Evolutionary conservation across 2,797 vertebrate species (phyloP).

Genomic region (Pseudochirops cupreus): DNA sequence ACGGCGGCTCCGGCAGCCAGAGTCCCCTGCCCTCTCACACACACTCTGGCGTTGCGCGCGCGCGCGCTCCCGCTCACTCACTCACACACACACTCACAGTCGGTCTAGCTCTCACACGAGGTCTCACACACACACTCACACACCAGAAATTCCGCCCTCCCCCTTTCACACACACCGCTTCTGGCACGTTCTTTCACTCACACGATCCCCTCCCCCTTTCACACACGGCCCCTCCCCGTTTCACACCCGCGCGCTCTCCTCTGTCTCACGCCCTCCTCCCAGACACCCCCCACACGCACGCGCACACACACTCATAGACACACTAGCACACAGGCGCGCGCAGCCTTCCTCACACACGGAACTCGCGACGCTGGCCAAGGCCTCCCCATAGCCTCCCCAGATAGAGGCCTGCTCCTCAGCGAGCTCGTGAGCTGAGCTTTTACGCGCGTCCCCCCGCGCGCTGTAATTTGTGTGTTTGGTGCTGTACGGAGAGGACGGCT

Average conservation of each 20-base stretch:
- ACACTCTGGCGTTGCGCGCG: conserved; percentile 49
- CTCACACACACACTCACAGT: not conserved
- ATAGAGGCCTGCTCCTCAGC: not conserved
- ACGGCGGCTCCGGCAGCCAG: conserved; percentile 64
- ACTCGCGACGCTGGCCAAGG: conserved; percentile 42
- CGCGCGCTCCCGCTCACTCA: not conserved
- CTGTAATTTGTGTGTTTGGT: not conserved
- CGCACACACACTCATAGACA: not conserved
- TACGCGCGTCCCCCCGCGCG: conserved; percentile 22
- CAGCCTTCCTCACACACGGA: conserved; percentile 3
- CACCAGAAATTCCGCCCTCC: not conserved
- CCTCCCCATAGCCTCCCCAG: conserved; percentile 41
- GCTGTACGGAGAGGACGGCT: no score
- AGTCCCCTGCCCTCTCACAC: conserved; percentile 61
- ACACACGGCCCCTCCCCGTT: not conserved
- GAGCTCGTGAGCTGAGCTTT: not conserved
- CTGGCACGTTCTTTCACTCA: conserved; percentile 27
- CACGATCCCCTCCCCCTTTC: conserved; percentile 13
- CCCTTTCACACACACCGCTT: conserved; percentile 3
- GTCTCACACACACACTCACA: not conserved
- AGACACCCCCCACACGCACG: no score
- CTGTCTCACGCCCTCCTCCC: conserved; percentile 48
- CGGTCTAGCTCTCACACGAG: conserved; percentile 21
- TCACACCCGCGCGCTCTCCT: conserved; percentile 39
- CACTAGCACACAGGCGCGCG: conserved; percentile 20